Evolutionary conservation across 2,888 invertebrate species (phyloP), one percentile per base, ranked within the genome.

Genomic region (Aphrophora alni): DNA sequence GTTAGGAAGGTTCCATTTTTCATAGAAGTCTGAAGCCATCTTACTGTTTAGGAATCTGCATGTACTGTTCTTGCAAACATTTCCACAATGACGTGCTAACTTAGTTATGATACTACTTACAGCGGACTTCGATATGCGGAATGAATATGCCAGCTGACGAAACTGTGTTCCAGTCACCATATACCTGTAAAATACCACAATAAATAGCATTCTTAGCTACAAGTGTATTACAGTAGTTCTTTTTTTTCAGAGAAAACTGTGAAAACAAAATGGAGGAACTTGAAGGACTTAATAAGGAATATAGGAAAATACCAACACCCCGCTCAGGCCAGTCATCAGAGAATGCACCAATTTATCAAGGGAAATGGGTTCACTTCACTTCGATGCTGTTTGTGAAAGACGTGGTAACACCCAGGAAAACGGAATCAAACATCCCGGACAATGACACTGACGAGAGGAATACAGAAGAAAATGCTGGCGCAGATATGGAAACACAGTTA

Each of bases 211-310:
- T n/a, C 10, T 44, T 44, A 8, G 12, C 10, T 8, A 4, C 44
- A 8, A 17, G 3, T 44, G 7, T 44, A 44, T 44, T 44, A 8
- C 44, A 10, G 12, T 17, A n/a, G 17, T 44, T 75, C 8, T n/a
- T 75, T 38, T 69, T 69, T 69, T 69, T 24, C 75, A 75, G 75
- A 75, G 75, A 38, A 38, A 7, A 75, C 38, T 75, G 75, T 14
- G 10, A 75, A 75, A 38, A 38, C 75, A n/a, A 75, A 75, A 25
- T 75, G 75, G 75, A 38, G 33, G 38, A 75, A 38, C 75, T n/a
- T 75, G 25, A n/a, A 38, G 75, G 75, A 75, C 38, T 75, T 75
- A 28, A n/a, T 21, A 12, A 25, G 14, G 44, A 75, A 75, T 75
- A 5, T 25, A 75, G 38, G n/a, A 75, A 75, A 25, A 38, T 38